Conservation (phyloP, 1,140 invertebrate genomes). For the Subanguina moxae region DNA sequence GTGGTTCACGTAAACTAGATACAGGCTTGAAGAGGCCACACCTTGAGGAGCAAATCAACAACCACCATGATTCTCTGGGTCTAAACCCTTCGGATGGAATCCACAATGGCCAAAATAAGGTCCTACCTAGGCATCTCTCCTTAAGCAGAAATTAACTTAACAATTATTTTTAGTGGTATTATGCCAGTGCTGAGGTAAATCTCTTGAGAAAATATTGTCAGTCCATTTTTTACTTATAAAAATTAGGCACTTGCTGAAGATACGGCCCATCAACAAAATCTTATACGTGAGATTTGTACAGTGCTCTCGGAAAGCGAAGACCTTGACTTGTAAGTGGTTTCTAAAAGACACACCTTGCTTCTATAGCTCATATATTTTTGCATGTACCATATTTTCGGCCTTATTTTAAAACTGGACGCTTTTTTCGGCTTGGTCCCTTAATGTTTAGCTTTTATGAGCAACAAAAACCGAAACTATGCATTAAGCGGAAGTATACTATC, state of each 20-base stretch:
- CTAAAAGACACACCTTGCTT: no score
- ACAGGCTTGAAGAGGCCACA: slow-evolving; percentile 3
- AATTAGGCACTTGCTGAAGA: slow-evolving; percentile 12
- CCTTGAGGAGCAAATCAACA: not conserved
- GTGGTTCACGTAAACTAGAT: slow-evolving; percentile 4
- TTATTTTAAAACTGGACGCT: no score
- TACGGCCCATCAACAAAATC: slow-evolving; percentile 14
- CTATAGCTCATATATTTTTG: no score
- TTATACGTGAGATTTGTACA: slow-evolving; percentile 25
- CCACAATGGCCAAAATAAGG: slow-evolving; percentile 17
- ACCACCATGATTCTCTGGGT: not conserved
- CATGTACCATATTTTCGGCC: no score
- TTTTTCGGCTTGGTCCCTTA: no score
- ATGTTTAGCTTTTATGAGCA: no score
- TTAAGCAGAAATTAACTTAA: not conserved
- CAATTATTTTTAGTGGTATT: slow-evolving; percentile 17
- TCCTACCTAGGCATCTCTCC: not conserved
- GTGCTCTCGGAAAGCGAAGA: not conserved
- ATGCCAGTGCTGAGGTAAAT: slow-evolving; percentile 10
- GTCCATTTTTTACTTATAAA: no score
- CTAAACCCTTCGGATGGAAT: not conserved
- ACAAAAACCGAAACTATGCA: no score
- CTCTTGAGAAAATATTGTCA: no score
- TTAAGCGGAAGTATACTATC: no score
- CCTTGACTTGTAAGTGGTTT: no score